Conservation (phyloP, 2,888 invertebrate species). For the Marronus borbonicus region DNA sequence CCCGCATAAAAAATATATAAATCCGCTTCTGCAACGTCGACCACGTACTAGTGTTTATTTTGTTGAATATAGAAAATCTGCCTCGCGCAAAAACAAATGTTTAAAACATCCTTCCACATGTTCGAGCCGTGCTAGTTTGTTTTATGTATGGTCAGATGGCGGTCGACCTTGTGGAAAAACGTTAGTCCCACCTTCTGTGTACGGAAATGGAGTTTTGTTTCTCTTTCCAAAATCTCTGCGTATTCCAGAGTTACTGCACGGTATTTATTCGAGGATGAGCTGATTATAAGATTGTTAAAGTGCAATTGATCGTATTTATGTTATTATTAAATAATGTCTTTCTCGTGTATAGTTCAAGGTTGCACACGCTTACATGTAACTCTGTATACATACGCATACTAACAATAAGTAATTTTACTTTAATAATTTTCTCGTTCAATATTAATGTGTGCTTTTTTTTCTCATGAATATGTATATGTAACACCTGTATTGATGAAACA, state of each 20-base stretch:
- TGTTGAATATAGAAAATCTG: conserved; percentile 36
- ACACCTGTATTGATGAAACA: conserved; percentile 38
- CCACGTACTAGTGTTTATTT: conserved; percentile 34
- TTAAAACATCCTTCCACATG: conserved; percentile 48
- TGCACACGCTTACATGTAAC: conserved; percentile 17
- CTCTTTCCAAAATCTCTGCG: conserved; percentile 40
- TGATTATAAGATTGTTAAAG: conserved; percentile 28
- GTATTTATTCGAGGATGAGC: conserved; percentile 20
- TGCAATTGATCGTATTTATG: conserved; percentile 33
- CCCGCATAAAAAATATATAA: conserved; percentile 38
- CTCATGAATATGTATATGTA: conserved; percentile 48
- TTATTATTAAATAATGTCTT: conserved; percentile 38
- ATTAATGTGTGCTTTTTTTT: conserved; percentile 38
- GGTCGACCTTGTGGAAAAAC: conserved; percentile 57
- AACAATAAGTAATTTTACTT: conserved; percentile 37
- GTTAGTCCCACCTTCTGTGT: conserved; percentile 52
- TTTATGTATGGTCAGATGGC: conserved; percentile 56
- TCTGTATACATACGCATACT: not conserved
- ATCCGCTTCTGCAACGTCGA: conserved; percentile 36
- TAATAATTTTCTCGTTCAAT: conserved; percentile 36
- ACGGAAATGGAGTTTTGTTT: conserved; percentile 51
- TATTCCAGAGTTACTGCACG: conserved; percentile 8
- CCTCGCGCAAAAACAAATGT: conserved; percentile 44
- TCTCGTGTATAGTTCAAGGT: conserved; percentile 50
- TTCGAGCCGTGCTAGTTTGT: conserved; percentile 36